Evolutionary conservation across 2,888 invertebrate genomes (phyloP).

Genomic region (Lycia hirtaria): DNA sequence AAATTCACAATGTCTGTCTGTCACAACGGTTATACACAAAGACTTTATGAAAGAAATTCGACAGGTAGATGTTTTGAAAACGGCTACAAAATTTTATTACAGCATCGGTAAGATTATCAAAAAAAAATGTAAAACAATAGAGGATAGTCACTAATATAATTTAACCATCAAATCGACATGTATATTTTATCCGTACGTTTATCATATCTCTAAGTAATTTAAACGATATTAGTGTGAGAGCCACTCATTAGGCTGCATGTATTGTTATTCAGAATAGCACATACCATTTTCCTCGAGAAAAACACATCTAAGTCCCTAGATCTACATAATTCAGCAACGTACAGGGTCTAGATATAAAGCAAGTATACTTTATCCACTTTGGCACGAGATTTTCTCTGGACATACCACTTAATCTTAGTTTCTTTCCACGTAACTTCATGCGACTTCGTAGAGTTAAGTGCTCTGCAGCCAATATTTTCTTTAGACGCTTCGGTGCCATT

Average conservation of each 20-base stretch:
- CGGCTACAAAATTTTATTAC: too few relatives aligned
- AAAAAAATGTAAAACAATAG: too few relatives aligned
- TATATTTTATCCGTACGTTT: neutral
- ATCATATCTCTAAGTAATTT: neutral
- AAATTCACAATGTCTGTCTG: too few relatives aligned
- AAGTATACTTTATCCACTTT: constrained; percentile 36
- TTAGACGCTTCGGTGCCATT: constrained; percentile 7
- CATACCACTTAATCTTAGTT: constrained; percentile 34
- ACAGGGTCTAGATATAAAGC: constrained; percentile 12
- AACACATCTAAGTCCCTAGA: constrained; percentile 10
- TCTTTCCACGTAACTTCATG: constrained; percentile 29
- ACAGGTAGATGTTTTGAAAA: too few relatives aligned
- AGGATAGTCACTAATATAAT: too few relatives aligned
- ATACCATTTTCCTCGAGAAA: constrained; percentile 3
- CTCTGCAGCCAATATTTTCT: constrained; percentile 27
- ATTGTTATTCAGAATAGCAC: constrained; percentile 12
- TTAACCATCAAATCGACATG: neutral
- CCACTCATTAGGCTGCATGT: neutral
- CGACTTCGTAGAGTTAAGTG: constrained; percentile 29
- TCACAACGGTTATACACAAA: too few relatives aligned
- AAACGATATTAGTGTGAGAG: constrained; percentile 7
- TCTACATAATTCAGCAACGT: constrained; percentile 27
- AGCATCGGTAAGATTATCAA: too few relatives aligned
- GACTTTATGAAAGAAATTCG: too few relatives aligned
- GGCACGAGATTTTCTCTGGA: constrained; percentile 20